Evolutionary conservation across 37 sponge, comb jelly and placozoan genomes (phyloP), one percentile per base, ranked within the genome.

Genomic region (Beroe forskalii): DNA sequence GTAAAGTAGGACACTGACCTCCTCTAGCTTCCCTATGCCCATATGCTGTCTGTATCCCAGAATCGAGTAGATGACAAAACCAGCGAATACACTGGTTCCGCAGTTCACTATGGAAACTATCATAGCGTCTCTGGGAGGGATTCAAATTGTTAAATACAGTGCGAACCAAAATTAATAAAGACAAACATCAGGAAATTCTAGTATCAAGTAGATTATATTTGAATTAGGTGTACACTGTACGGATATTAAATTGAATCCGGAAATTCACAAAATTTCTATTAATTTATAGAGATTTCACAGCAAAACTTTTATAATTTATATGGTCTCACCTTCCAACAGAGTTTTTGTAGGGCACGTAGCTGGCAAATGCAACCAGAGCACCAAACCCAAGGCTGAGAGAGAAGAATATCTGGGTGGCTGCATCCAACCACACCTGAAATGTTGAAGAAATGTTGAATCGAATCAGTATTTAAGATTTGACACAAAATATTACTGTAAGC

Each of bases 391-490:
- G 80, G 27, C 99, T 95, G 24, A 96, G 94, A 0, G 97, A 95
- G 91, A 95, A 98, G 91, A 96, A 98, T 36, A 98, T 96, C 90
- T 98, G 99, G 32, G 99, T 95, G 32, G 96, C 93, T 17, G 99
- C 99, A 67, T 95, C 96, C 32, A 95, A 83, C 99, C 99, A 98
- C 38, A 95, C 95, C 64, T 94, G 91, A 14, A 94, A 17, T 55
- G 60, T 55, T 55, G 17, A 9, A 55, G 60, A n/a, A n/a, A n/a
- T n/a, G n/a, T 61, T 20, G 62, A 20, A 61, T 23, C 62, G 23
- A 23, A 61, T 20, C 20, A 61, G 20, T 61, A 23, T 23, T 23
- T 61, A 61, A 61, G 23, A 61, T 61, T 61, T 23, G 62, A 23
- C 23, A 23, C 20, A 61, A 20, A 23, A 23, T n/a, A 61, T 61